phyloP scores from a whole-genome alignment of 2,888 invertebrate species.

The Acronicta psi region DNA sequence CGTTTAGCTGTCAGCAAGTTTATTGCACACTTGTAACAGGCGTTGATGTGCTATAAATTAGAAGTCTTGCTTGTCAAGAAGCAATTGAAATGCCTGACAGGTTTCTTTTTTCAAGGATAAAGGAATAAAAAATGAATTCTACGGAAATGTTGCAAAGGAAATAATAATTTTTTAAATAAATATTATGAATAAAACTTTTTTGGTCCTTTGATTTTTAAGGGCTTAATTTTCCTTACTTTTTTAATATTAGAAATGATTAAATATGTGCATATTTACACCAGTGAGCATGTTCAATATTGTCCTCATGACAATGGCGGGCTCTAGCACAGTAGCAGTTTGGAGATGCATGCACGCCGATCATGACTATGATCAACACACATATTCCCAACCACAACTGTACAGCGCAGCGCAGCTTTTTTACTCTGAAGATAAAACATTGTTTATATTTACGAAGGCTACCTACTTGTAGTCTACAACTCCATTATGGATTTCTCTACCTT shows the following conservation, averaged over 20 bases:
- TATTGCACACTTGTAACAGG: conserved; percentile 30
- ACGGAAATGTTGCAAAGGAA: too few relatives aligned
- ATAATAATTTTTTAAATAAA: not conserved
- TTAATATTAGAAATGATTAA: too few relatives aligned
- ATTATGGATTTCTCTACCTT: too few relatives aligned
- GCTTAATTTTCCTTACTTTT: too few relatives aligned
- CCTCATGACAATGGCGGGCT: conserved; percentile 29
- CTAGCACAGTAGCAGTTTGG: conserved; percentile 22
- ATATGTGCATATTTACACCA: conserved; percentile 2
- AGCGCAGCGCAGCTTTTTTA: conserved; percentile 35
- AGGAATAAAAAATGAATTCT: too few relatives aligned
- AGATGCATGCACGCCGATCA: conserved; percentile 26
- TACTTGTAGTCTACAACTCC: too few relatives aligned
- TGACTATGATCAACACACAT: too few relatives aligned
- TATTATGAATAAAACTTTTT: not conserved
- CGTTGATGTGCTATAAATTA: conserved; percentile 15
- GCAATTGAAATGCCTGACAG: conserved; percentile 21
- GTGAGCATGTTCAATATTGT: conserved; percentile 13
- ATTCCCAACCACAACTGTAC: conserved; percentile 53
- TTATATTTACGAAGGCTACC: not conserved
- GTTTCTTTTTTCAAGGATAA: not conserved
- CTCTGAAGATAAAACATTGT: conserved; percentile 25
- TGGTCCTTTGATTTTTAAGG: not conserved
- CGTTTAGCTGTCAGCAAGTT: conserved; percentile 16
- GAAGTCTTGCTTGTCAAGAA: conserved; percentile 9